Evolutionary conservation across 2,113 vertebrate genomes (phyloP).

Genomic region (Ailurus styani): DNA sequence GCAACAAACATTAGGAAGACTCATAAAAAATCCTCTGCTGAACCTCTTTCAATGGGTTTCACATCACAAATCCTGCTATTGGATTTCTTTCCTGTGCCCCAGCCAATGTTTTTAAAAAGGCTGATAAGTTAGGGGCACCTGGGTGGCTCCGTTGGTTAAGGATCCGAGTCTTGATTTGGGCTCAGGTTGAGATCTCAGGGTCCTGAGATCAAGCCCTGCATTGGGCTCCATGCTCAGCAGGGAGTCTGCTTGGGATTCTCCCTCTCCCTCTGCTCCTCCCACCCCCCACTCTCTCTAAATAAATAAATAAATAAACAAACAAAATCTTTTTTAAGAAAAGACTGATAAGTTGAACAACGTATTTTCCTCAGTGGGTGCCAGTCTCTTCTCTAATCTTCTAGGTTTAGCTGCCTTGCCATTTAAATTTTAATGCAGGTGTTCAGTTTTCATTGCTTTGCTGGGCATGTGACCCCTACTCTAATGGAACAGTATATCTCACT

Average conservation of each 20-base stretch:
- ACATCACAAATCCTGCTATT: neutral
- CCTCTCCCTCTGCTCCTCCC: too few relatives aligned
- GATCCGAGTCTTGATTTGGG: too few relatives aligned
- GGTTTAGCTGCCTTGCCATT: neutral
- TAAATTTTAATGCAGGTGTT: neutral
- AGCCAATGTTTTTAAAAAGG: neutral
- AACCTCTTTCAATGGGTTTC: neutral
- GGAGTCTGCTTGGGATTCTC: too few relatives aligned
- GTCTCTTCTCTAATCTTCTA: neutral
- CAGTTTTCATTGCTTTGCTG: neutral
- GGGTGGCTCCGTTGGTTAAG: too few relatives aligned
- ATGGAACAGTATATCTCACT: neutral
- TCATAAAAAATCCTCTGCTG: neutral
- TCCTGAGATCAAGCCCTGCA: too few relatives aligned
- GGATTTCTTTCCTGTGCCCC: neutral
- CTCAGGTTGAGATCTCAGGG: too few relatives aligned
- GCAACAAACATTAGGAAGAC: neutral
- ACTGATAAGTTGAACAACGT: neutral
- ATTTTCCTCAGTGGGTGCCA: neutral
- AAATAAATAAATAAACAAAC: neutral
- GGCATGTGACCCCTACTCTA: neutral
- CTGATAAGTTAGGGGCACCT: neutral
- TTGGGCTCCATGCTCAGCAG: too few relatives aligned
- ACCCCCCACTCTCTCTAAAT: too few relatives aligned
- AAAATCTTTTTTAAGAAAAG: neutral